These are phyloP conservation scores for Philopedon plagiatum DNA, from an alignment of 2,888 invertebrate species.

Conservation along the genomic window DNA sequence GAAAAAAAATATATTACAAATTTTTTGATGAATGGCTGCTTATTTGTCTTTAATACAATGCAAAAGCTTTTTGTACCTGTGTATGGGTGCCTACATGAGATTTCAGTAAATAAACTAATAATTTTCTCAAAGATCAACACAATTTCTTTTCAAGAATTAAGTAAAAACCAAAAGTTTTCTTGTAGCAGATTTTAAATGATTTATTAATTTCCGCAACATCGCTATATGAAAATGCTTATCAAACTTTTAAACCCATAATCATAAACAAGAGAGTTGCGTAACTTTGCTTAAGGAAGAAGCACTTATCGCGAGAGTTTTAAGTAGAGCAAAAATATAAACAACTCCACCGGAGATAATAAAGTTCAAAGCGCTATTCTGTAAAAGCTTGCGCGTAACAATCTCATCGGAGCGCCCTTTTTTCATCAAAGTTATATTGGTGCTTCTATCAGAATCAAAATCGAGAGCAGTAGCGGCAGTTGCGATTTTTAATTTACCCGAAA, in stretches of 20 bases:
- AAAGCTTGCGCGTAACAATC: conserved; percentile 32
- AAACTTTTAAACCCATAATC: neutral
- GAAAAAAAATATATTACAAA: too few species aligned
- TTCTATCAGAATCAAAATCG: conserved; percentile 10
- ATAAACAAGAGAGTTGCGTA: neutral
- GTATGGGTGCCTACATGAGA: too few species aligned
- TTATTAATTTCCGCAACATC: neutral
- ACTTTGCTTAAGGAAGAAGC: conserved; percentile 25
- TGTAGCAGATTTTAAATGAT: too few species aligned
- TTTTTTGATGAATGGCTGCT: too few species aligned
- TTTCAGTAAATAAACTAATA: too few species aligned
- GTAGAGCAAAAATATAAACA: conserved; percentile 29
- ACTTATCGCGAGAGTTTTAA: conserved; percentile 34
- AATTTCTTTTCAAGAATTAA: too few species aligned
- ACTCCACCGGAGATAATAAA: conserved; percentile 36
- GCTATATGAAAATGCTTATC: neutral
- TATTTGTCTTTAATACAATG: too few species aligned
- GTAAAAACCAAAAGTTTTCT: too few species aligned
- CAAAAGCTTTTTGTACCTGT: too few species aligned
- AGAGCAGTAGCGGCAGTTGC: conserved; percentile 9
- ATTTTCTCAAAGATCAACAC: too few species aligned
- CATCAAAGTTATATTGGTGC: conserved; percentile 21
- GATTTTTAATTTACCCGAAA: too few species aligned
- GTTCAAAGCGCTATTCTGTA: conserved; percentile 30
- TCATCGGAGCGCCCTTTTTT: conserved; percentile 29